Conservation (phyloP, 2,113 vertebrate genomes). For the Boleophthalmus pectinirostris region DNA sequence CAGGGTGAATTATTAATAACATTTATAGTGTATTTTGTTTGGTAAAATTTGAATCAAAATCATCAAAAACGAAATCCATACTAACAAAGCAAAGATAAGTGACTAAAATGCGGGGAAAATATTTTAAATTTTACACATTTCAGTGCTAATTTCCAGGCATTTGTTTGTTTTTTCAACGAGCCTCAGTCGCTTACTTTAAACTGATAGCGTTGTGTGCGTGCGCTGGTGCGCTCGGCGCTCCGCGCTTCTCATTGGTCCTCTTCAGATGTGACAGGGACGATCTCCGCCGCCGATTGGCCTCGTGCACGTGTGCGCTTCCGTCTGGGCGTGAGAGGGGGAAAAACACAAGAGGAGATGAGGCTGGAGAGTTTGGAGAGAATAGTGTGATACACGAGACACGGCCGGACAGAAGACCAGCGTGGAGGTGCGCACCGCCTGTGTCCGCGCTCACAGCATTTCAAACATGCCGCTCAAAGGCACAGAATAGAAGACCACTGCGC, state of each 20-base stretch:
- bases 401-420: constrained; percentile 72
- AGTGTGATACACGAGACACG: constrained; percentile 81
- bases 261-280: constrained; percentile 73
- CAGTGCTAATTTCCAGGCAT: background rate
- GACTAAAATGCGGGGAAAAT: background rate
- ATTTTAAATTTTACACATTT: background rate
- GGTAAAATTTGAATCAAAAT: no score
- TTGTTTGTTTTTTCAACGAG: background rate
- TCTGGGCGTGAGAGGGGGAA: constrained; percentile 70
- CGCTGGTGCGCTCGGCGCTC: constrained; percentile 27
- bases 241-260: constrained; percentile 78
- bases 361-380: constrained; percentile 86
- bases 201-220: background rate
- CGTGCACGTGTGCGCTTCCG: constrained; percentile 89
- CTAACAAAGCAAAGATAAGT: background rate
- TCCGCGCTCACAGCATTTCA: constrained; percentile 65
- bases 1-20: no score
- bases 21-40: no score
- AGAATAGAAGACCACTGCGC: constrained; percentile 13
- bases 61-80: background rate
- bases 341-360: constrained; percentile 60
- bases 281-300: constrained; percentile 77
- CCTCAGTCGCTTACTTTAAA: constrained; percentile 4
- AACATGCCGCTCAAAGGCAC: constrained; percentile 47
- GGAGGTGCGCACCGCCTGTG: constrained; percentile 68